These are phyloP conservation scores for Lasioglossum baleicum DNA, from an alignment of 1,140 invertebrate species.

Conservation along the genomic window DNA sequence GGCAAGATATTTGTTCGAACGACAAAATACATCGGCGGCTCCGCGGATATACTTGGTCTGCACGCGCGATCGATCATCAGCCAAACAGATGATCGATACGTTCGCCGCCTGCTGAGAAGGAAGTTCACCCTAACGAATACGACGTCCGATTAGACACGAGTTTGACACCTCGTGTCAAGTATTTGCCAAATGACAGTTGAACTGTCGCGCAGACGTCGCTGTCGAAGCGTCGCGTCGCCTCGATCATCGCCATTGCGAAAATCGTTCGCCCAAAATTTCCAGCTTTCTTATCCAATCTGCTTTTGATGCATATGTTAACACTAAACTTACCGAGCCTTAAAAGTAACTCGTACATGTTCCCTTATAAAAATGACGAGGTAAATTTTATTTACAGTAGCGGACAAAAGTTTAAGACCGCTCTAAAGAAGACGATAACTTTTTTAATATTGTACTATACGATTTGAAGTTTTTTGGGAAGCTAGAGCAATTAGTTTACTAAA, in stretches of 20 bases:
- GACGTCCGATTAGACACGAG: slow-evolving; percentile 44
- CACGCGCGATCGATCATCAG: slow-evolving; percentile 60
- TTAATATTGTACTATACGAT: no score
- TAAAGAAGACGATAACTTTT: no score
- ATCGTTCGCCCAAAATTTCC: neutral
- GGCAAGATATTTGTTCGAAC: slow-evolving; percentile 61
- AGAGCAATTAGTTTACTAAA: no score
- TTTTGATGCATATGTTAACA: no score
- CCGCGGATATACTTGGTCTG: slow-evolving; percentile 53
- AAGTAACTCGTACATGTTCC: no score
- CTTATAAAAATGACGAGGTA: no score
- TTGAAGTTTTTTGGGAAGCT: no score
- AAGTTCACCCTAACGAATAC: slow-evolving; percentile 45
- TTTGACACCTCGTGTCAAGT: slow-evolving; percentile 48
- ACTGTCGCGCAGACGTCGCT: neutral
- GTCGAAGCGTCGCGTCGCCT: neutral
- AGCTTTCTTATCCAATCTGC: neutral
- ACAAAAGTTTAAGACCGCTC: no score
- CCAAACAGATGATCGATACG: slow-evolving; percentile 58
- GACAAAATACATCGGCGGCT: slow-evolving; percentile 59
- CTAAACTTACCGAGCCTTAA: no score
- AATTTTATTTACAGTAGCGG: no score
- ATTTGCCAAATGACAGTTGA: slow-evolving; percentile 23
- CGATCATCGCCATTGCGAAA: neutral
- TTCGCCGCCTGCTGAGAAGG: slow-evolving; percentile 42